phyloP scores from a whole-genome alignment of 2,113 vertebrate species.

The Synchiropus splendidus region DNA sequence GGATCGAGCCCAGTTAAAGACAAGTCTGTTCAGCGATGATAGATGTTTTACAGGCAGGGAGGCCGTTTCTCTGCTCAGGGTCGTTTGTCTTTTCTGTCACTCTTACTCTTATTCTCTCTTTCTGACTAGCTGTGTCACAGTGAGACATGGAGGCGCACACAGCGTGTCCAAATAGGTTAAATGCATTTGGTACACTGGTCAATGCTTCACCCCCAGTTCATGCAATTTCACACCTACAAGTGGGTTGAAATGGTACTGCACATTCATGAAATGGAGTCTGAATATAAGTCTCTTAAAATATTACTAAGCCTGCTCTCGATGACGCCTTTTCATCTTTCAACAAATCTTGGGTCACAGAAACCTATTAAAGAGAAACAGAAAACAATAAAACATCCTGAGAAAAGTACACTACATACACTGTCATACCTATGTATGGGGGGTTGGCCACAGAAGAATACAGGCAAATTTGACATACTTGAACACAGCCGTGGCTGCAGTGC shows the following conservation, averaged over 20 bases:
- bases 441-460: too few relatives aligned
- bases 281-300: too few relatives aligned
- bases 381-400: too few relatives aligned
- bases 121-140: not conserved
- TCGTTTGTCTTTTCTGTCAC: conserved; percentile 54
- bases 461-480: too few relatives aligned
- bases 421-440: too few relatives aligned
- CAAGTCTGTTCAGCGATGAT: conserved; percentile 52
- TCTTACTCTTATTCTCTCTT: conserved; percentile 25
- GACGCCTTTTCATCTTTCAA: too few relatives aligned
- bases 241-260: conserved; percentile 24
- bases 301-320: too few relatives aligned
- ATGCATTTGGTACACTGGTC: conserved; percentile 7
- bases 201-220: conserved; percentile 16
- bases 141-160: conserved; percentile 1
- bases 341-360: too few relatives aligned
- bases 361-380: too few relatives aligned
- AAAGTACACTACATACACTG: too few relatives aligned
- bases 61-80: conserved; percentile 43
- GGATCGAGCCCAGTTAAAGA: conserved; percentile 25
- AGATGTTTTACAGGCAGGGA: conserved; percentile 49
- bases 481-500: too few relatives aligned
- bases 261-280: too few relatives aligned
- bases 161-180: conserved; percentile 9
- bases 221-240: conserved; percentile 25